These are phyloP conservation scores for Nephrotoma appendiculata DNA, from an alignment of 2,888 invertebrate species.

Conservation along the genomic window DNA sequence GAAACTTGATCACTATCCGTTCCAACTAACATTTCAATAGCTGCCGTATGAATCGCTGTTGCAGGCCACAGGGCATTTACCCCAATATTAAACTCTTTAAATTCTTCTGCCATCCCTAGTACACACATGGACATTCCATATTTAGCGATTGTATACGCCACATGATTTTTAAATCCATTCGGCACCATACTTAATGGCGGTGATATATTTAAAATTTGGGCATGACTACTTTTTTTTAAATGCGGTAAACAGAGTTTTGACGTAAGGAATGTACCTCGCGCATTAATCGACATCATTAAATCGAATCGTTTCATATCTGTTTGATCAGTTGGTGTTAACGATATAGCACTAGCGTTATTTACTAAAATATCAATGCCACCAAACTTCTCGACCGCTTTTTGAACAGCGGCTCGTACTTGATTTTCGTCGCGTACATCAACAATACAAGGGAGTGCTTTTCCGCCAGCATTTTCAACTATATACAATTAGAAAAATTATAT, in stretches of 20 bases:
- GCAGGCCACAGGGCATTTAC: constrained; percentile 96
- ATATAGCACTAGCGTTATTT: constrained; percentile 95
- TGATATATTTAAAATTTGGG: constrained; percentile 89
- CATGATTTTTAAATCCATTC: constrained; percentile 77
- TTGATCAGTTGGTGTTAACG: constrained; percentile 59
- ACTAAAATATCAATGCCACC: constrained; percentile 91
- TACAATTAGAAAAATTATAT: constrained; percentile 12
- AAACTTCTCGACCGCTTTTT: constrained; percentile 58
- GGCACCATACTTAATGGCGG: constrained; percentile 85
- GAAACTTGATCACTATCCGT: constrained; percentile 24
- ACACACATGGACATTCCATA: constrained; percentile 99
- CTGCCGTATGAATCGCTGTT: constrained; percentile 88
- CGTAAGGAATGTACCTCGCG: constrained; percentile 86
- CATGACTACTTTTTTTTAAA: constrained; percentile 71
- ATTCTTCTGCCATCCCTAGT: constrained; percentile 94
- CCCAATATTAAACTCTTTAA: constrained; percentile 64
- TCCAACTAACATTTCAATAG: constrained; percentile 74
- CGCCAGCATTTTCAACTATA: constrained; percentile 67
- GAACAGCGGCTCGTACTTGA: constrained; percentile 49
- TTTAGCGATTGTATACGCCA: constrained; percentile 97
- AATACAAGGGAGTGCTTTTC: constrained; percentile 62
- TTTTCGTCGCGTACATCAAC: constrained; percentile 71
- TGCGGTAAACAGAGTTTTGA: constrained; percentile 83
- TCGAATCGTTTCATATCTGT: constrained; percentile 96
- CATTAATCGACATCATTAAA: constrained; percentile 89